Evolutionary conservation across 2,888 invertebrate species (phyloP).

Genomic region (Synergus umbraculus): DNA sequence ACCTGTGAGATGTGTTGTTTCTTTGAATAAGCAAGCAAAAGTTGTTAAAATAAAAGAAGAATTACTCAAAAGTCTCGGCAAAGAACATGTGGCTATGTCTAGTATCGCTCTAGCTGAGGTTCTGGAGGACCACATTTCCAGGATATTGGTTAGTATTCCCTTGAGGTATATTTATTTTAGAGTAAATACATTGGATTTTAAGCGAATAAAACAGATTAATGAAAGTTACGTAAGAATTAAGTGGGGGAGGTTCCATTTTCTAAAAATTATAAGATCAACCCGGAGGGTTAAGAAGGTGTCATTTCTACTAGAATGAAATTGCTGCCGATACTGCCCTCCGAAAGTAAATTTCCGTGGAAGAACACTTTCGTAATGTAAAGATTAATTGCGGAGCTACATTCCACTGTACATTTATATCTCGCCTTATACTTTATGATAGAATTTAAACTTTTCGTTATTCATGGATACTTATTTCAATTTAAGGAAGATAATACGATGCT

Average conservation of each 20-base stretch:
- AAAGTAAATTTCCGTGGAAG: conserved; percentile 63
- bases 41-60: conserved; percentile 80
- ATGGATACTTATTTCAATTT: conserved; percentile 33
- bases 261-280: neutral
- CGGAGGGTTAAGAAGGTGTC: conserved; percentile 74
- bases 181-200: too few relatives aligned
- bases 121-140: conserved; percentile 80
- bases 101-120: conserved; percentile 80
- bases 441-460: neutral
- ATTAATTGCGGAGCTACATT: conserved; percentile 74
- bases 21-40: conserved; percentile 80
- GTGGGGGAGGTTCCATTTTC: conserved; percentile 21
- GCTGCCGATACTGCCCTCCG: conserved; percentile 75
- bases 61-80: conserved; percentile 76
- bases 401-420: conserved; percentile 62
- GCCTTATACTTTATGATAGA: neutral
- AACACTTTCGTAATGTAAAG: conserved; percentile 73
- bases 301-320: conserved; percentile 64
- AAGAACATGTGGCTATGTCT: conserved; percentile 71
- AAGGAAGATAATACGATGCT: conserved; percentile 80
- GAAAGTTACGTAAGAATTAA: too few relatives aligned
- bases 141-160: conserved; percentile 78
- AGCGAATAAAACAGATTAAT: too few relatives aligned
- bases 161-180: neutral
- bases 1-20: conserved; percentile 78